Evolutionary conservation across 2,797 vertebrate species (phyloP), one percentile per base, ranked within the genome.

Genomic region (Sebastes elongatus): DNA sequence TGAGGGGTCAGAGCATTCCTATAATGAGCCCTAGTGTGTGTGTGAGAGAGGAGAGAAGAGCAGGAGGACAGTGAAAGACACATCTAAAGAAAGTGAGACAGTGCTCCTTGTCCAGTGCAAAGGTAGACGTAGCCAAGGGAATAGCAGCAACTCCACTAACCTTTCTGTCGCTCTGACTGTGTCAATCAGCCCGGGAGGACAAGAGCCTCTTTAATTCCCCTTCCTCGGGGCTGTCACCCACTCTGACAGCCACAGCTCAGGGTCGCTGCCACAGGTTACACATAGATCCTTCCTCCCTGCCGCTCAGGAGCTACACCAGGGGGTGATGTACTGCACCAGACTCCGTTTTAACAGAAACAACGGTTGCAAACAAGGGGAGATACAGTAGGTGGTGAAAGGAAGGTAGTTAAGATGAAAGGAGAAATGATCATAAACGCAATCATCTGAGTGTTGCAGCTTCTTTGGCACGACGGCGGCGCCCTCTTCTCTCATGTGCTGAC

Each of bases 121-220:
- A 81, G 80, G 64, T 71, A 85, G 86, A 88, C 25, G 42, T 67
- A 79, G 86, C 86, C 75, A 46, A 90, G 88, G 89, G 89, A 94
- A 90, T 78, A 89, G 71, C 87, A 75, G 75, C 79, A 87, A 74
- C 88, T 83, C 85, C 73, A 81, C 82, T 74, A 85, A 89, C 90
- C 88, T 85, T 49, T 67, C 85, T 74, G 80, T 88, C 61, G 35
- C 76, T 83, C 81, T 57, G 70, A 81, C 85, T 66, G 76, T 90
- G 93, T 92, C 89, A 92, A 65, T 93, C 93, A 86, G 64, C 67
- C 85, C 86, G 35, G 33, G 73, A 88, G 84, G 89, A 93, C 90
- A 87, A 89, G 84, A 78, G 88, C 80, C 83, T 86, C 86, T 91
- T 92, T 90, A 89, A 89, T 83, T 79, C 76, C 71, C 78, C 75